phyloP scores from a whole-genome alignment of 2,113 vertebrate species.

The Etia nguti region DNA sequence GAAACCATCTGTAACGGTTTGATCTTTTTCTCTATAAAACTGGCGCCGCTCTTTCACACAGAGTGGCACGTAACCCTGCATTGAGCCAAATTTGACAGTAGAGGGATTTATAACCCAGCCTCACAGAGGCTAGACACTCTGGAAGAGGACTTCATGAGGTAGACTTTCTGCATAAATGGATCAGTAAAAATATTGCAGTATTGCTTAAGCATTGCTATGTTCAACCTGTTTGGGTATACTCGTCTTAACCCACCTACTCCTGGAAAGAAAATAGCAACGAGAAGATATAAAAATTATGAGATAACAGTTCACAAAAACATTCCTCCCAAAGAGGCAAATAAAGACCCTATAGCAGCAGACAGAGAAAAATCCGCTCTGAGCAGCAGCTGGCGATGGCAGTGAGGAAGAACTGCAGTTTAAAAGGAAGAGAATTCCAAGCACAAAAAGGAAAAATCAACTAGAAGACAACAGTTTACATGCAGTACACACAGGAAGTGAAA shows the following conservation, averaged over 20 bases:
- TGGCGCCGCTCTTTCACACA: background rate
- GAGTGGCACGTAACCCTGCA: too few relatives aligned
- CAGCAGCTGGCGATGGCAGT: too few relatives aligned
- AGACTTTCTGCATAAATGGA: background rate
- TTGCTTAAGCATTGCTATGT: background rate
- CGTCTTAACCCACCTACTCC: background rate
- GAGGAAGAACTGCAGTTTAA: too few relatives aligned
- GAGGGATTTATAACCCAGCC: background rate
- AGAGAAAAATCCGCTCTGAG: background rate
- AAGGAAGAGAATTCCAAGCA: too few relatives aligned
- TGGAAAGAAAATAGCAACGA: background rate
- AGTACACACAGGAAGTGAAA: background rate
- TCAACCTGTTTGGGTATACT: background rate
- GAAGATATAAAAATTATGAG: background rate
- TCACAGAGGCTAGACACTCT: background rate
- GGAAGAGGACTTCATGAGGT: background rate
- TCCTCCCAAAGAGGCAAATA: background rate
- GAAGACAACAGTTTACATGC: background rate
- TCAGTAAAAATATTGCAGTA: background rate
- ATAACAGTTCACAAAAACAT: background rate
- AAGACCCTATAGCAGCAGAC: fast-evolving
- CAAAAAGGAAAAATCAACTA: too few relatives aligned
- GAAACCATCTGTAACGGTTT: too few relatives aligned
- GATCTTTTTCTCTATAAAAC: background rate
- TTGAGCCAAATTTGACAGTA: background rate